phyloP scores from a whole-genome alignment of 30 jellyfish, hydroid and myxozoan species.

The Cassiopea xamachana region DNA sequence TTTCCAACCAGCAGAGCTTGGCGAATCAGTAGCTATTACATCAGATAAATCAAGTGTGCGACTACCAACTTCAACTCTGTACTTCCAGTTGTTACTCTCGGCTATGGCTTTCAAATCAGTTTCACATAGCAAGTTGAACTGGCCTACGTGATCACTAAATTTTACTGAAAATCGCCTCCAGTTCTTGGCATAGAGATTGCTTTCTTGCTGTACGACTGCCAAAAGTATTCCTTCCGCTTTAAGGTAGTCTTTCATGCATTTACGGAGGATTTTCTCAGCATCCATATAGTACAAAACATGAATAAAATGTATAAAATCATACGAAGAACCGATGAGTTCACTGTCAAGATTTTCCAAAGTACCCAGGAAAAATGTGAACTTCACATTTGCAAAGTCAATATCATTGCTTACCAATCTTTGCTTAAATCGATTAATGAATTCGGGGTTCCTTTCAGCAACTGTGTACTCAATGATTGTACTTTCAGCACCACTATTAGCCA shows the following conservation, averaged over 20 bases:
- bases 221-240: slow-evolving; percentile 36
- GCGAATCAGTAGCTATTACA: slow-evolving; percentile 1
- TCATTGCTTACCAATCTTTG: slow-evolving; percentile 26
- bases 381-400: slow-evolving; percentile 5
- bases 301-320: slow-evolving; percentile 40
- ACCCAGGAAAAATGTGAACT: slow-evolving; percentile 20
- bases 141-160: slow-evolving; percentile 25
- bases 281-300: slow-evolving; percentile 69
- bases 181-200: slow-evolving; percentile 50
- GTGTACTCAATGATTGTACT: slow-evolving; percentile 16
- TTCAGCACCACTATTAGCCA: background rate
- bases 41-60: slow-evolving; percentile 64
- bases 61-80: slow-evolving; percentile 19
- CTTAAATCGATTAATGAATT: slow-evolving; percentile 42
- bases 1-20: slow-evolving; percentile 43
- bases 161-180: slow-evolving; percentile 38
- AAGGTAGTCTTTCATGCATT: slow-evolving; percentile 52
- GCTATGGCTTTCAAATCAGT: slow-evolving; percentile 44
- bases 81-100: slow-evolving; percentile 34
- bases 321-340: background rate
- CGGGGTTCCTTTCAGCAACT: slow-evolving; percentile 63
- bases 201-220: slow-evolving; percentile 75
- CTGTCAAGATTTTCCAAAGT: slow-evolving; percentile 44
- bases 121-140: slow-evolving; percentile 51
- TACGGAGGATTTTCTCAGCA: slow-evolving; percentile 37